Base-by-base conservation (phyloP, 2,888 invertebrate species). In the Thecocarcelia acutangulata region DNA sequence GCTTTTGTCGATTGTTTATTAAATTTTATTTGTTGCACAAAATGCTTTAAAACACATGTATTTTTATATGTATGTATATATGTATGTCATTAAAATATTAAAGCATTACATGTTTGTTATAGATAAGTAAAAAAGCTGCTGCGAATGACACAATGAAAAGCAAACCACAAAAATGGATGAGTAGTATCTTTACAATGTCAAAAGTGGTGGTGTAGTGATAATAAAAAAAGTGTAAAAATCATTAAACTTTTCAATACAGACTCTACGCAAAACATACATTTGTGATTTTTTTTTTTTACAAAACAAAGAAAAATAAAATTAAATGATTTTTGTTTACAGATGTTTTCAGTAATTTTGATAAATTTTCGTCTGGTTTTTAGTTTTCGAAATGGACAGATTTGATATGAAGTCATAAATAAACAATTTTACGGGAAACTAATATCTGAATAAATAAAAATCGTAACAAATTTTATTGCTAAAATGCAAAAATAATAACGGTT, bases 161-260 rank as follows among this genome's bases (percentile, higher is more conserved):
- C 66, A 74, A 76, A 69, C 42, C 56, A 76, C 69, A 64, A 48
- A 50, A 61, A 63, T 74, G 40, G 63, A 61, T 61, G 66, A 66
- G 46, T 33, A 33, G 33, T 68, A 46, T 74, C 56, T 54, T 75
- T 37, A 28, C 63, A 48, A 56, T 40, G 15, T 54, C 24, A 63
- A 69, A 54, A 59, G 64, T 52, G 50, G 28, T 59, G 54, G 50
- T 72, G 56, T 48, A 63, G 48, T 70, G 48, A 63, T 17, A 28
- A 11, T 19, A 52, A 44, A 48, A 24, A 40, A 37, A 59, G 11
- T 21, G 5, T 37, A 21, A 54, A 19, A 37, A 42, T 46, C 48
- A 48, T 58, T 58, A 59, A n/a, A n/a, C 17, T 63, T 66, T n/a
- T 13, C 52, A 58, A 58, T 42, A 66, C 28, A 66, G 21, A 66